Percentiles rank a stretch among this genome's conserved stretches.
These are phyloP conservation scores for Aethina tumida DNA, from an alignment of 1,140 invertebrate genomes.

Conservation along the genomic window DNA sequence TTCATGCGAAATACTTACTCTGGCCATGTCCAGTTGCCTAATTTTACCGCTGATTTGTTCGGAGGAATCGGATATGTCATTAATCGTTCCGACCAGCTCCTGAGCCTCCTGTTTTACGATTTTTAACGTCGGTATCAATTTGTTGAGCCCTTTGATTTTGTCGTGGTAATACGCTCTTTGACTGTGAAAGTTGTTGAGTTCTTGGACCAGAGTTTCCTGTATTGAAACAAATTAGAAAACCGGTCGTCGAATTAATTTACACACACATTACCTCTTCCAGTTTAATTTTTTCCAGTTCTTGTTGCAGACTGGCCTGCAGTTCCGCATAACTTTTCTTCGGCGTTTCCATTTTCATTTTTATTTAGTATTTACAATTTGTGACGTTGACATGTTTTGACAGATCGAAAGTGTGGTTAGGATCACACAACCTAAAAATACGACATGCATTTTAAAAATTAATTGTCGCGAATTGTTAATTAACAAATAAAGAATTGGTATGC, in stretches of 20 bases:
- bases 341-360: too few species aligned
- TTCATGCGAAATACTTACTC: slow-evolving; percentile 49
- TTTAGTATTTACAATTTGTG: too few species aligned
- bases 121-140: slow-evolving; percentile 58
- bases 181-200: slow-evolving; percentile 49
- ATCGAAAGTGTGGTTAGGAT: too few species aligned
- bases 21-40: slow-evolving; percentile 82
- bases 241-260: slow-evolving; percentile 3
- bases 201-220: slow-evolving; percentile 46
- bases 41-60: slow-evolving; percentile 96
- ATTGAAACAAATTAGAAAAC: slow-evolving; percentile 11
- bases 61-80: slow-evolving; percentile 80
- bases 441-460: too few species aligned
- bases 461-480: too few species aligned
- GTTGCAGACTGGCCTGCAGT: slow-evolving; percentile 13
- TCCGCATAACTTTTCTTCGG: slow-evolving; percentile 8
- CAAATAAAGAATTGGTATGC: too few species aligned
- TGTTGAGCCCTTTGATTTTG: slow-evolving; percentile 52
- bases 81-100: slow-evolving; percentile 71
- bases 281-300: slow-evolving; percentile 27
- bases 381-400: too few species aligned
- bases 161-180: slow-evolving; percentile 53
- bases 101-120: slow-evolving; percentile 60
- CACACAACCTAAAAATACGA: too few species aligned
- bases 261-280: slow-evolving; percentile 24